Evolutionary conservation across 2,888 invertebrate genomes (phyloP), one percentile per base, ranked within the genome.

Genomic region (Ophion obscuratus): DNA sequence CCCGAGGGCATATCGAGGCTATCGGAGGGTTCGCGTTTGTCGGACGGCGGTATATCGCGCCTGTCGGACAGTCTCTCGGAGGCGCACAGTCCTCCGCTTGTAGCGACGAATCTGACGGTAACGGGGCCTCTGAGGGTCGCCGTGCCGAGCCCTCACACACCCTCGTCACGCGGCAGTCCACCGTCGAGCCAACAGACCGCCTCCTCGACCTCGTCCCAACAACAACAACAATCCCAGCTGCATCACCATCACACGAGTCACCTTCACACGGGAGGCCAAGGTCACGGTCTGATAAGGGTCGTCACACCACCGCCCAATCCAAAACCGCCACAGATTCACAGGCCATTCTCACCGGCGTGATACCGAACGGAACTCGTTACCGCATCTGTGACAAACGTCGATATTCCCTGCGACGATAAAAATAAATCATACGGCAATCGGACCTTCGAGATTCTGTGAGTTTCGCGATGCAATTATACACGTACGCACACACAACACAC

Each of bases 311-410:
- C 92, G 77, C 90, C 90, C 57, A 93, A 93, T 86, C 93, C 94
- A 47, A 94, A 93, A 86, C 94, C 94, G 9, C 93, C 93, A 40
- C 93, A 93, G 88, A 92, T 94, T 68, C 94, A 94, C 88, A 92
- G 94, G 89, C 94, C 94, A 0, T 94, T 94, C 81, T 94, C 94
- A 91, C 94, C 94, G 80, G 94, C 94, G 94, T 94, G 94, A 94
- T 94, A 93, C 91, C 81, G 74, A 83, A 81, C 83, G 31, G 83
- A 83, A 59, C 70, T 83, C 61, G 27, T 81, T 27, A 78, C 81
- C 61, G 24, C 81, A 14, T 40, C 84, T 31, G 24, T 78, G 31
- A 31, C 59, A 88, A 89, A 80, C 74, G 85, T 82, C 80, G 85
- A 87, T 71, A 83, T 57, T 61, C 70, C 84, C 71, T 79, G 85